A percentile compares a stretch with the other conserved stretches of the same genome.
These are phyloP conservation scores for Digitonthophagus gazella DNA, from an alignment of 2,888 invertebrate genomes.

Conservation along the genomic window DNA sequence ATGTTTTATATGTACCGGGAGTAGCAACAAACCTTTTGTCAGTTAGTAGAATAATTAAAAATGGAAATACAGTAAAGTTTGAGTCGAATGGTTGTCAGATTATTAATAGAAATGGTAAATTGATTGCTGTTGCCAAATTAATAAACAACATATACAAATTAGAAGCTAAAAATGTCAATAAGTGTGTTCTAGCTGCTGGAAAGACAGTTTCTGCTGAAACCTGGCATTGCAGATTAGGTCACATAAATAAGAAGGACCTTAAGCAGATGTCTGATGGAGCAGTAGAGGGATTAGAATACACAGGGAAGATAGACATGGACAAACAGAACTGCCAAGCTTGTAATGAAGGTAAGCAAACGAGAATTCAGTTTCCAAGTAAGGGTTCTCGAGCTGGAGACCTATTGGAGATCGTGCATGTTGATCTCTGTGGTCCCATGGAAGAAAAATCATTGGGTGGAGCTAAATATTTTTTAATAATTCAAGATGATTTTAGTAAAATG, in stretches of 20 bases:
- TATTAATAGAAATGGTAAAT: neutral
- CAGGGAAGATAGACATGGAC: slow-evolving; percentile 13
- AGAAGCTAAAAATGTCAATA: neutral
- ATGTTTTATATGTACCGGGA: slow-evolving; percentile 18
- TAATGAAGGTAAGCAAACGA: slow-evolving; percentile 36
- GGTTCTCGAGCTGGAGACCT: slow-evolving; percentile 29
- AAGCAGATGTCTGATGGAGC: slow-evolving; percentile 19
- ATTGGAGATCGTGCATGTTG: slow-evolving; percentile 36
- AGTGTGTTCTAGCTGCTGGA: slow-evolving; percentile 1
- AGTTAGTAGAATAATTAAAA: slow-evolving; percentile 24
- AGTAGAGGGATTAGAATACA: slow-evolving; percentile 16
- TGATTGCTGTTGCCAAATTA: neutral
- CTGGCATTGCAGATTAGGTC: slow-evolving; percentile 27
- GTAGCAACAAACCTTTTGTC: slow-evolving; percentile 27
- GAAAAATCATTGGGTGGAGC: slow-evolving; percentile 34
- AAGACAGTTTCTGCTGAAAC: neutral
- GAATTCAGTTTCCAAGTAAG: slow-evolving; percentile 34
- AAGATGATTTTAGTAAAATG: too few relatives aligned
- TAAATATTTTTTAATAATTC: slow-evolving; percentile 38
- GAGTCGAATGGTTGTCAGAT: neutral
- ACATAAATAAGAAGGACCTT: slow-evolving; percentile 22
- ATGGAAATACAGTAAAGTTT: slow-evolving; percentile 5
- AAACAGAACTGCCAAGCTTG: slow-evolving; percentile 30
- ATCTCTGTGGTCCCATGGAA: slow-evolving; percentile 32
- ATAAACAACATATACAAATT: slow-evolving; percentile 1